These are phyloP conservation scores for Anser cygnoides DNA, from an alignment of 2,113 vertebrate species.

Conservation along the genomic window DNA sequence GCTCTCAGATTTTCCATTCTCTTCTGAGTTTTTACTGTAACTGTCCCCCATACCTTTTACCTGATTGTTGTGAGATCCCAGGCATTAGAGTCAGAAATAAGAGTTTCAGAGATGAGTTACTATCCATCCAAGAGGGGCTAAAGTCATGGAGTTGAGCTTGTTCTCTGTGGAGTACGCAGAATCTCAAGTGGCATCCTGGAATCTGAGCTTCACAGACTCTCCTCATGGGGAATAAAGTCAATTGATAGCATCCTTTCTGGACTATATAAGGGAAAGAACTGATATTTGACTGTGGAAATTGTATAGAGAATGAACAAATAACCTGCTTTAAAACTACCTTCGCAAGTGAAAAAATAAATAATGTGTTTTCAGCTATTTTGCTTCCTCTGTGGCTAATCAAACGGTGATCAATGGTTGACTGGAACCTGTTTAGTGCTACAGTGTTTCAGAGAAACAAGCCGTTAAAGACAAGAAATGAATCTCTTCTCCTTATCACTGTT, in stretches of 20 bases:
- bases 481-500: not conserved
- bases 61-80: not conserved
- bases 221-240: fast-evolving
- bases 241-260: not conserved
- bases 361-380: fast-evolving
- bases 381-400: not conserved
- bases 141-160: fast-evolving
- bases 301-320: not conserved
- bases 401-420: not conserved
- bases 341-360: not conserved
- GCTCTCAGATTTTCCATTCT: not conserved
- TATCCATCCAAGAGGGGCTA: not conserved
- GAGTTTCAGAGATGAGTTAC: not conserved
- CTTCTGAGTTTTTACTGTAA: not conserved
- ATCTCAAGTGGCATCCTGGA: not conserved
- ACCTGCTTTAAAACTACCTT: not conserved
- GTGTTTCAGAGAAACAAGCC: not conserved
- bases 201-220: not conserved
- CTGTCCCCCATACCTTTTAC: not conserved
- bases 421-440: not conserved
- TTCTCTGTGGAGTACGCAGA: not conserved
- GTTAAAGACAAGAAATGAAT: not conserved
- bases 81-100: not conserved
- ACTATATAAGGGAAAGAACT: not conserved
- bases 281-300: not conserved